Conservation (phyloP, 2,888 invertebrate species). For the Nysson spinosus region DNA sequence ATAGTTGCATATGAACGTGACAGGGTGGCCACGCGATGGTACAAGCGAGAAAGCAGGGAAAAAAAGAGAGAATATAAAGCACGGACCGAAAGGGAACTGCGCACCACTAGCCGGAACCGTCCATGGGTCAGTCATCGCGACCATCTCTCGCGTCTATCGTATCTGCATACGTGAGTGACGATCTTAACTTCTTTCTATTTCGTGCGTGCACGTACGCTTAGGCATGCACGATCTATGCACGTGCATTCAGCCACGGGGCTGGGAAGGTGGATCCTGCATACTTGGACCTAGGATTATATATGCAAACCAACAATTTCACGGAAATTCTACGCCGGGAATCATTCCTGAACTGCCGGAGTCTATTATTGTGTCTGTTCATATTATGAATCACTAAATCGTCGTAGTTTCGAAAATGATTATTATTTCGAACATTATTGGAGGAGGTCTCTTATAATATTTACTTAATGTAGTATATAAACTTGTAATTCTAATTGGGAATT, state of each 20-base stretch:
- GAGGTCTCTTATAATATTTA: no score
- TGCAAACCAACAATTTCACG: no score
- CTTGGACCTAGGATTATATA: constrained; percentile 21
- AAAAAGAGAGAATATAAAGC: constrained; percentile 49
- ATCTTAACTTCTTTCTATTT: constrained; percentile 39
- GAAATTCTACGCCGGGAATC: no score
- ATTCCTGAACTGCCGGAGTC: no score
- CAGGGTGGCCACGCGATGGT: constrained; percentile 48
- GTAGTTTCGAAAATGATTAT: no score
- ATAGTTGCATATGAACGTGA: constrained; percentile 9
- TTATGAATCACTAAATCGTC: no score
- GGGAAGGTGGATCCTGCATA: constrained; percentile 28
- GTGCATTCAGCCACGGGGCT: constrained; percentile 5
- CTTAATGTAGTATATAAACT: no score
- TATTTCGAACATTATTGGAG: no score
- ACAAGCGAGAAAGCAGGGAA: constrained; percentile 44
- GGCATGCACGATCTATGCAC: constrained; percentile 41
- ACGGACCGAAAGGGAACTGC: constrained; percentile 73
- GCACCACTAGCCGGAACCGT: constrained; percentile 77
- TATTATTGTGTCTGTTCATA: no score
- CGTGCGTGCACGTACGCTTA: constrained; percentile 35
- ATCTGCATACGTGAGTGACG: constrained; percentile 69
- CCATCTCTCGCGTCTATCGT: constrained; percentile 72
- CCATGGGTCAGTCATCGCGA: constrained; percentile 73
- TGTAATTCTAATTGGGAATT: no score